Evolutionary conservation across 1,140 invertebrate species (phyloP).

Genomic region (Musca vetustissima): DNA sequence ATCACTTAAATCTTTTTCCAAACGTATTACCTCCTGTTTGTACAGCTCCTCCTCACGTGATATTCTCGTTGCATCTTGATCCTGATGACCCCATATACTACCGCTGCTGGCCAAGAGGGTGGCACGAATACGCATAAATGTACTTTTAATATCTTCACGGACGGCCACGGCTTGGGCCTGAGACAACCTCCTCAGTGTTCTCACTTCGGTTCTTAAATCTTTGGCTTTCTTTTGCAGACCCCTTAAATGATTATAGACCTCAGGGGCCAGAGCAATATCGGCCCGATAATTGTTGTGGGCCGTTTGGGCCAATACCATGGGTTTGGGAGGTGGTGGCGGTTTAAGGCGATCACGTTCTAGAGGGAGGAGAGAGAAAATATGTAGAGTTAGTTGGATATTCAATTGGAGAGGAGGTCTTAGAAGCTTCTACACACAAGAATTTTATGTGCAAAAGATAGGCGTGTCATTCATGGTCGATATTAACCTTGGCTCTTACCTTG

Average conservation of each 20-base stretch:
- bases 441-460: background rate
- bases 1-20: conserved; percentile 92
- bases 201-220: conserved; percentile 84
- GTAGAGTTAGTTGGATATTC: background rate
- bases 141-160: conserved; percentile 86
- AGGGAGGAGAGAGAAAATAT: background rate
- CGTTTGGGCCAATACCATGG: conserved; percentile 67
- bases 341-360: conserved; percentile 79
- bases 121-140: conserved; percentile 80
- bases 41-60: conserved; percentile 83
- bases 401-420: background rate
- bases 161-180: conserved; percentile 89
- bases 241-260: conserved; percentile 84
- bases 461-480: background rate
- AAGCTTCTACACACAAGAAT: background rate
- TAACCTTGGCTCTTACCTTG: conserved; percentile 71
- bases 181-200: conserved; percentile 81
- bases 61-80: conserved; percentile 60
- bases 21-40: conserved; percentile 83
- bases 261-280: conserved; percentile 69
- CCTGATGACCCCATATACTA: conserved; percentile 60
- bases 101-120: conserved; percentile 68
- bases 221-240: conserved; percentile 86
- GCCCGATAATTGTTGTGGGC: conserved; percentile 61
- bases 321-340: conserved; percentile 83